Evolutionary conservation across 2,888 invertebrate genomes (phyloP), one percentile per base, ranked within the genome.

Genomic region (Melikaiella ostensackeni): DNA sequence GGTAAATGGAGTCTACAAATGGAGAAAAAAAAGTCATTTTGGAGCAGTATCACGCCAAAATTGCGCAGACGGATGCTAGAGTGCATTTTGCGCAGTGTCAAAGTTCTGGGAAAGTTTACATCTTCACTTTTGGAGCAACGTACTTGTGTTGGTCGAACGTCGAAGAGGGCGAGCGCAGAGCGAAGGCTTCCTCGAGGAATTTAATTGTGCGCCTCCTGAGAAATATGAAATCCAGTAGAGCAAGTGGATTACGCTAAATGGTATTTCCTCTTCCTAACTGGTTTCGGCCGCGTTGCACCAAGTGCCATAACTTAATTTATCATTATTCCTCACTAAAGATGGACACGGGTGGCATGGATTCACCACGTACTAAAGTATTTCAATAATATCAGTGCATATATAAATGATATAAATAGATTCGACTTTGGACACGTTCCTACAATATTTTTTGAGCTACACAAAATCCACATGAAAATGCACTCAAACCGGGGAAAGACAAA

Each of bases 351-450:
- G 59, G 42, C 42, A 42, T 42, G 42, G 59, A 59, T 27, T 59
- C 59, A 59, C 59, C 59, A 59, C 59, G 24, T 59, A 59, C 59
- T 42, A 16, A 64, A 35, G 16, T 64, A 70, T 70, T 70, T 70
- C 66, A 70, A 50, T 70, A 70, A 70, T 50, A 70, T 64, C 64
- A 64, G 64, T 46, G 50, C 50, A 46, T 66, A 66, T 70, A 70
- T 50, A 42, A 33, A 42, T 42, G 42, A 42, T 42, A 42, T 42
- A 70, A 70, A 70, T 70, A 70, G 70, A 64, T 64, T 64, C 64
- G 64, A 70, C 70, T 70, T 70, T 50, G 70, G 50, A 70, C 46
- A 70, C 46, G 64, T 64, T 64, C 42, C 64, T 38, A 35, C 38
- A 55, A 50, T 50, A 55, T 50, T 30, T 70, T 59, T 59, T 59